phyloP scores from a whole-genome alignment of 2,113 vertebrate species.

The Crotophaga sulcirostris region DNA sequence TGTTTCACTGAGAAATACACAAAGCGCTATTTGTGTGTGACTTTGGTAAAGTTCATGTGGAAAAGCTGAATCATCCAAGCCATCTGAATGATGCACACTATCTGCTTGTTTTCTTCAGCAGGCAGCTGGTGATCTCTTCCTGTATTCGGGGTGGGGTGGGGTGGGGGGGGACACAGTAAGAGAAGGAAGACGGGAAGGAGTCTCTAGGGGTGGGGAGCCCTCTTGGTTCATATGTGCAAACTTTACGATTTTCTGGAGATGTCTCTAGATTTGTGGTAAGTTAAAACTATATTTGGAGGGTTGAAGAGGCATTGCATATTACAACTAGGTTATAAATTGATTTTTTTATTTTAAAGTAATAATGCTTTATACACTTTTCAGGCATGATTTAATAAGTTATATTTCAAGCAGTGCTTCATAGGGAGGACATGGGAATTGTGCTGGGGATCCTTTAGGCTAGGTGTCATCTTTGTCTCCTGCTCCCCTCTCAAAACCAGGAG shows the following conservation, averaged over 20 bases:
- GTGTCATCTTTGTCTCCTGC: background rate
- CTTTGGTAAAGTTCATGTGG: slow-evolving; percentile 41
- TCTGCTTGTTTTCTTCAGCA: slow-evolving; percentile 31
- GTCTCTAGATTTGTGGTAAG: background rate
- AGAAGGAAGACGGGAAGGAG: slow-evolving; percentile 5
- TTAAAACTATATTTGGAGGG: background rate
- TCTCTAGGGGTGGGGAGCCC: rapidly evolving
- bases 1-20: slow-evolving; percentile 28
- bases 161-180: background rate
- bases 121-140: slow-evolving; percentile 48
- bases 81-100: slow-evolving; percentile 29
- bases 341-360: background rate
- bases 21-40: slow-evolving; percentile 41
- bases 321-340: background rate
- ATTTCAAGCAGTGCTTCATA: background rate
- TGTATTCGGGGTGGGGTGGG: background rate
- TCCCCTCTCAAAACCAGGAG: background rate
- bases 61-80: slow-evolving; percentile 40
- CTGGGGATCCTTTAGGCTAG: background rate
- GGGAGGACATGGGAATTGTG: background rate
- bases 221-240: background rate
- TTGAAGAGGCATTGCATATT: background rate
- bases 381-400: background rate
- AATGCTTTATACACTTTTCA: background rate
- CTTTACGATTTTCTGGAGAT: background rate